These are phyloP conservation scores for Astropecten irregularis DNA, from an alignment of 53 echinoderm and acorn worm genomes.

Conservation along the genomic window DNA sequence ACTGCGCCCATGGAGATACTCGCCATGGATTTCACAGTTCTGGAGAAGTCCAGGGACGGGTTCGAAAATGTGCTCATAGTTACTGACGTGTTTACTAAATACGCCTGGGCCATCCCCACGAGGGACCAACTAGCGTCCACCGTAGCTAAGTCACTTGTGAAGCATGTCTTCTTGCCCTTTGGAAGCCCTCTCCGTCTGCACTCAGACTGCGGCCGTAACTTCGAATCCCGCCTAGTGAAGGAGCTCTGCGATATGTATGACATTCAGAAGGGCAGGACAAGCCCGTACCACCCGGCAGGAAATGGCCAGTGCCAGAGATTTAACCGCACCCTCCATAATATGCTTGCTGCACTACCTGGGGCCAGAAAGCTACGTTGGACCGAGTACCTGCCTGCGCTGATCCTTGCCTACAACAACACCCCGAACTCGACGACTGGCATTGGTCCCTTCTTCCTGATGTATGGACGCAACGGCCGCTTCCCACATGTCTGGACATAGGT, in stretches of 20 bases:
- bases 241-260: constrained; percentile 57
- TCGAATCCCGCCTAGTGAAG: constrained; percentile 57
- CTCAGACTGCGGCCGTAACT: constrained; percentile 61
- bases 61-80: constrained; percentile 50
- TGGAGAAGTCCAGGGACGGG: constrained; percentile 45
- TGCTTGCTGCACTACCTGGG: constrained; percentile 71
- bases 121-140: constrained; percentile 58
- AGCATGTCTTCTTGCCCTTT: constrained; percentile 60
- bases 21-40: constrained; percentile 54
- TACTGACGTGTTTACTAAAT: constrained; percentile 62
- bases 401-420: constrained; percentile 50
- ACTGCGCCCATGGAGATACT: constrained; percentile 48
- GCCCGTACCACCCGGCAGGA: not conserved
- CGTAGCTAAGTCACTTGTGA: constrained; percentile 47
- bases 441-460: constrained; percentile 52
- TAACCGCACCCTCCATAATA: constrained; percentile 65
- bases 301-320: not conserved
- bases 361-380: constrained; percentile 63
- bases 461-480: constrained; percentile 10
- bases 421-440: constrained; percentile 22
- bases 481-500: constrained; percentile 18
- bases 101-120: constrained; percentile 59
- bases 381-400: constrained; percentile 17
- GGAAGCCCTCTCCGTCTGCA: constrained; percentile 56
- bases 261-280: not conserved